phyloP scores from a whole-genome alignment of 1,140 invertebrate species.

The Ceratosolen solmsi region DNA sequence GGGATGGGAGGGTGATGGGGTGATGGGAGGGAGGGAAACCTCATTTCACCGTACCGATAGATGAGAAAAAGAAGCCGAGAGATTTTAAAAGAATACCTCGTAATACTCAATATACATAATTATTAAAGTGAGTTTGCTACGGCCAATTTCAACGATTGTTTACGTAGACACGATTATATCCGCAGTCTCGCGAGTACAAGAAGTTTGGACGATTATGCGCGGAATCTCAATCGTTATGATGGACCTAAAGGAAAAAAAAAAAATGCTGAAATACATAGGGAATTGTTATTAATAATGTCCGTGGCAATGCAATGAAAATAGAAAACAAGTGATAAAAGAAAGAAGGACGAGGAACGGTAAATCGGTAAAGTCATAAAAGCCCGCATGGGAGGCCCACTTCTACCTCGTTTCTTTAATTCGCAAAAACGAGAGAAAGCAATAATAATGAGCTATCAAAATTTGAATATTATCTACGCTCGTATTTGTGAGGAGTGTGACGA shows the following conservation, averaged over 20 bases:
- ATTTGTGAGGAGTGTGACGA: background rate
- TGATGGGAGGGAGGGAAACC: too few species aligned
- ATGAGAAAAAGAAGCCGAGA: too few species aligned
- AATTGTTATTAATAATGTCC: background rate
- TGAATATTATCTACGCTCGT: constrained; percentile 4
- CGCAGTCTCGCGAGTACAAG: background rate
- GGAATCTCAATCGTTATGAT: too few species aligned
- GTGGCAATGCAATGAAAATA: background rate
- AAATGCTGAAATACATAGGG: too few species aligned
- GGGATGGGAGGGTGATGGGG: too few species aligned
- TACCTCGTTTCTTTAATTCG: background rate
- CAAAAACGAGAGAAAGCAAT: constrained; percentile 8
- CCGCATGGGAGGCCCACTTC: background rate
- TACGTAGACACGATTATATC: background rate
- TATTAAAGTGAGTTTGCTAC: constrained; percentile 4
- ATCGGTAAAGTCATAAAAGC: background rate
- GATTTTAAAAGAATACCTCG: too few species aligned
- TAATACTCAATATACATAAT: background rate
- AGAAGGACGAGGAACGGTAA: constrained; percentile 27
- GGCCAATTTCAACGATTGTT: background rate
- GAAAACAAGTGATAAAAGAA: constrained; percentile 21
- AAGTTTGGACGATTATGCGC: too few species aligned
- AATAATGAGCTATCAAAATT: constrained; percentile 9
- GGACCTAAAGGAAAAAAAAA: too few species aligned
- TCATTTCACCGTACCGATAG: too few species aligned